Conservation (phyloP, 2,888 invertebrate genomes). For the Meta bourneti region DNA sequence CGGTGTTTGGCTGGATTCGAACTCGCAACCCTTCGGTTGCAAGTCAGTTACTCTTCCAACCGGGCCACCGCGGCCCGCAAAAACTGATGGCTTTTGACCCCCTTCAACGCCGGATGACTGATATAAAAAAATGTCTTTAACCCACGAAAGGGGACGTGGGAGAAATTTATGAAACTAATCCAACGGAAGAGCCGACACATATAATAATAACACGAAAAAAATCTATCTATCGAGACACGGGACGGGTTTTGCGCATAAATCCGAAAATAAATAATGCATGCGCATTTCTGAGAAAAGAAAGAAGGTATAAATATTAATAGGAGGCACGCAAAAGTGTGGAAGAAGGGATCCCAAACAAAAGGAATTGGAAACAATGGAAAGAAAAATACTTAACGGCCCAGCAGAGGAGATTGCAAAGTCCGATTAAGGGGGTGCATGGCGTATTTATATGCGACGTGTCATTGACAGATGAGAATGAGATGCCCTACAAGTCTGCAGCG, state of each 20-base stretch:
- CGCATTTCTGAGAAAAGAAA: constrained; percentile 27
- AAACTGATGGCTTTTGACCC: too few relatives aligned
- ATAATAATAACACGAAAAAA: too few relatives aligned
- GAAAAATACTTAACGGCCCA: constrained; percentile 36
- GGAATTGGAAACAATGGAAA: constrained; percentile 54
- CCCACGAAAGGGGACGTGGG: too few relatives aligned
- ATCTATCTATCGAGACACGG: too few relatives aligned
- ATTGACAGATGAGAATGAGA: constrained; percentile 58
- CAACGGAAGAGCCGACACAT: too few relatives aligned
- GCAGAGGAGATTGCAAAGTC: constrained; percentile 27
- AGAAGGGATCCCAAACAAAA: constrained; percentile 18
- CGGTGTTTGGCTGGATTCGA: too few relatives aligned
- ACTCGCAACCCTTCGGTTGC: too few relatives aligned
- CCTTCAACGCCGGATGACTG: too few relatives aligned
- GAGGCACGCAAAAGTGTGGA: constrained; percentile 22
- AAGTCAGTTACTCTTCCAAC: too few relatives aligned
- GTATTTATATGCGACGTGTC: constrained; percentile 59
- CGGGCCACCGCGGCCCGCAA: too few relatives aligned
- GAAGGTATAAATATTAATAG: constrained; percentile 71
- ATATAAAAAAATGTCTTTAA: too few relatives aligned
- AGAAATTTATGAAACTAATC: too few relatives aligned
- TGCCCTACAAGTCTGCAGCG: constrained; percentile 16
- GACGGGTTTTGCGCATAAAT: constrained; percentile 9
- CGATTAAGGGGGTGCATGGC: constrained; percentile 56
- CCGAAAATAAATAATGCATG: constrained; percentile 69